These are phyloP conservation scores for Himalopsyche tibetana DNA, from an alignment of 2,888 invertebrate genomes.

Conservation along the genomic window DNA sequence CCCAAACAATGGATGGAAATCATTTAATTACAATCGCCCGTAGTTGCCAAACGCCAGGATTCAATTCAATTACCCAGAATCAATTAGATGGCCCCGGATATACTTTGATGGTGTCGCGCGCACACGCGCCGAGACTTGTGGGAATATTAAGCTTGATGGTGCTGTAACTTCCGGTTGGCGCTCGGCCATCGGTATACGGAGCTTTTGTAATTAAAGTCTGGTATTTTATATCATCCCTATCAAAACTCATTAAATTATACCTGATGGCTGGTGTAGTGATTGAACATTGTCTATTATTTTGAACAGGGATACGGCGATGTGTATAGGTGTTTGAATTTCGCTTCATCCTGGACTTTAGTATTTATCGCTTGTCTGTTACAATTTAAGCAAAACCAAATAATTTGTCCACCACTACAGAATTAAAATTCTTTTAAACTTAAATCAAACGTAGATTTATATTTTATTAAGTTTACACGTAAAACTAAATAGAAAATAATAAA, in stretches of 20 bases:
- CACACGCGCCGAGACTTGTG: conserved; percentile 35
- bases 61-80: conserved; percentile 66
- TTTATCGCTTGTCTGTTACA: too few species aligned
- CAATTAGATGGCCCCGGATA: conserved; percentile 63
- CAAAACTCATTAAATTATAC: conserved; percentile 18
- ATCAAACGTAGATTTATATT: too few species aligned
- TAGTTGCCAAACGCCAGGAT: conserved; percentile 64
- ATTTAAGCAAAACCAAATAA: too few species aligned
- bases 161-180: background rate
- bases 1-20: conserved; percentile 64
- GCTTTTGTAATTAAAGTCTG: conserved; percentile 15
- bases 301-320: background rate
- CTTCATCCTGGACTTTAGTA: too few species aligned
- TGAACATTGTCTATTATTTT: background rate
- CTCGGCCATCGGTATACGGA: background rate
- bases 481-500: too few species aligned
- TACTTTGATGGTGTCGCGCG: conserved; percentile 59
- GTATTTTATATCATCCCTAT: conserved; percentile 5
- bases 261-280: background rate
- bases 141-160: conserved; percentile 37
- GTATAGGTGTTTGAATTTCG: too few species aligned
- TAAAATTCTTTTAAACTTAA: too few species aligned
- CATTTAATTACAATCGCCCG: conserved; percentile 65
- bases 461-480: too few species aligned
- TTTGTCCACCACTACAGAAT: too few species aligned